Percentiles rank a stretch among this genome's conserved stretches.
phyloP scores from a whole-genome alignment of 2,113 vertebrate species.

The Herpailurus yagouaroundi region DNA sequence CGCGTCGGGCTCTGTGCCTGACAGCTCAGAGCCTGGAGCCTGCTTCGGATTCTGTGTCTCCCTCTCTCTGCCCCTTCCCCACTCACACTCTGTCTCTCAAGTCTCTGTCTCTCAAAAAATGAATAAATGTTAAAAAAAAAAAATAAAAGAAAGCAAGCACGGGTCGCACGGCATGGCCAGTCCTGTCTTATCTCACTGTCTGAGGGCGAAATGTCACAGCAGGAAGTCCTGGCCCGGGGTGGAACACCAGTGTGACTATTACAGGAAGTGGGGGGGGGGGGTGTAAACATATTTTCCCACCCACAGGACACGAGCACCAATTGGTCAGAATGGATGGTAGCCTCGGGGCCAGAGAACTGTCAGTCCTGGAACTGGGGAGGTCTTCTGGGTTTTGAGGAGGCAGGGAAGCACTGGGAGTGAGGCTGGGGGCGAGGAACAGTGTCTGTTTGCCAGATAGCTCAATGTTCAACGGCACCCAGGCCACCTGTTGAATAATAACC shows the following conservation, averaged over 20 bases:
- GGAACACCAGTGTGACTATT: not conserved
- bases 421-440: fast-evolving
- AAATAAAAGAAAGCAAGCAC: not conserved
- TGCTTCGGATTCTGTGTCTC: too few relatives aligned
- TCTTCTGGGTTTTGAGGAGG: not conserved
- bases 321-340: not conserved
- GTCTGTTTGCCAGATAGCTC: not conserved
- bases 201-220: not conserved
- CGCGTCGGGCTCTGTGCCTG: too few relatives aligned
- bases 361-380: too few relatives aligned
- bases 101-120: too few relatives aligned
- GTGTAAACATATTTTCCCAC: not conserved
- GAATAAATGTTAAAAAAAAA: too few relatives aligned
- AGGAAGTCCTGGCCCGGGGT: not conserved
- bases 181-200: not conserved
- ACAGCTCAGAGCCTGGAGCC: too few relatives aligned
- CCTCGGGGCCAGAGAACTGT: not conserved
- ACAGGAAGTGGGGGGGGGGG: too few relatives aligned
- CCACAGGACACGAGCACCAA: not conserved
- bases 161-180: not conserved
- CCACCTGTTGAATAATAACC: not conserved
- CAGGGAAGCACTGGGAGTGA: not conserved
- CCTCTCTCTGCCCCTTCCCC: too few relatives aligned
- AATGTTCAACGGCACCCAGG: not conserved
- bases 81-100: too few relatives aligned